Percentiles rank a stretch among this genome's conserved stretches.
Conservation (phyloP, 2,888 invertebrate genomes). For the Sialis fuliginosa region DNA sequence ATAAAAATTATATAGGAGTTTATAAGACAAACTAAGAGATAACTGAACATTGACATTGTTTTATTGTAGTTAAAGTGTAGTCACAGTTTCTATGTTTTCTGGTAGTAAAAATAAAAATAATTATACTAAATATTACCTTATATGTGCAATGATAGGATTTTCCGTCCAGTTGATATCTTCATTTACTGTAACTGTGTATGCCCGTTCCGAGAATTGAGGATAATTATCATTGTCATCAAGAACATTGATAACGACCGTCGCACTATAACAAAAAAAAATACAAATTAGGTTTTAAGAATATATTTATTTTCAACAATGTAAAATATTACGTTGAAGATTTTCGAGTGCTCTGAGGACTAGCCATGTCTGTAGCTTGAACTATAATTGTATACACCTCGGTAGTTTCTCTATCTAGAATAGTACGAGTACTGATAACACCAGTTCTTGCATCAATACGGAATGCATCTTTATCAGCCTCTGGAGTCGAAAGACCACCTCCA, state of each 20-base stretch:
- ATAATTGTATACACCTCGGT: slow-evolving; percentile 69
- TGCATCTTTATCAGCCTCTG: slow-evolving; percentile 53
- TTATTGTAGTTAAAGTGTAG: too few relatives aligned
- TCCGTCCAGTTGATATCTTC: slow-evolving; percentile 78
- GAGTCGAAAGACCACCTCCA: slow-evolving; percentile 36
- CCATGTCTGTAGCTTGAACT: slow-evolving; percentile 73
- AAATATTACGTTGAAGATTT: slow-evolving; percentile 47
- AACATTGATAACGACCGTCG: slow-evolving; percentile 66
- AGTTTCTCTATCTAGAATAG: slow-evolving; percentile 71
- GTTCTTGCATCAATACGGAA: slow-evolving; percentile 74
- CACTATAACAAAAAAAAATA: slow-evolving; percentile 25
- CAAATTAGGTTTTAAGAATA: not conserved
- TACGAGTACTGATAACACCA: slow-evolving; percentile 71
- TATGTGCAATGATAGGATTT: slow-evolving; percentile 66
- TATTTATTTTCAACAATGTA: not conserved
- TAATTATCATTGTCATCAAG: slow-evolving; percentile 87
- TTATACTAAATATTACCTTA: slow-evolving; percentile 29
- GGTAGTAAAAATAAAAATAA: too few relatives aligned
- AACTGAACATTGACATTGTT: too few relatives aligned
- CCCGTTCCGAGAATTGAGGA: slow-evolving; percentile 79
- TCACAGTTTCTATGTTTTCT: too few relatives aligned
- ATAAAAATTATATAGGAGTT: too few relatives aligned
- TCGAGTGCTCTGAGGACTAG: slow-evolving; percentile 58
- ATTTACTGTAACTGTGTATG: slow-evolving; percentile 69
- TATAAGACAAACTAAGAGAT: too few relatives aligned